Evolutionary conservation across 2,888 invertebrate species (phyloP).

Genomic region (Drosophila seclusa): DNA sequence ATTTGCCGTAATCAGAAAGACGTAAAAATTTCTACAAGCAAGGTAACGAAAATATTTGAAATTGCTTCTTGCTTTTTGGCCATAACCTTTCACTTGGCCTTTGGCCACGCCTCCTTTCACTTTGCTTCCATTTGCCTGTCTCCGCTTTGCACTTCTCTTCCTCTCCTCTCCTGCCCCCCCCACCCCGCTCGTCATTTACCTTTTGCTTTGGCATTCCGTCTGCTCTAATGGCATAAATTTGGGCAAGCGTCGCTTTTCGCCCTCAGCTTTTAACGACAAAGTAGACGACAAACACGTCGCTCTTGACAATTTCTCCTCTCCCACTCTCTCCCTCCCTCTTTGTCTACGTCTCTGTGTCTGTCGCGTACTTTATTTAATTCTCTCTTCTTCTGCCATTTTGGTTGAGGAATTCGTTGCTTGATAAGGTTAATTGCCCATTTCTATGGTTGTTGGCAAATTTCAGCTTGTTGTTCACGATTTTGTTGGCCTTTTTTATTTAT

Average conservation of each 20-base stretch:
- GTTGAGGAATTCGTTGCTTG: conserved; percentile 49
- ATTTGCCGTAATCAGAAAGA: conserved; percentile 75
- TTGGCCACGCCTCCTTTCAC: not conserved
- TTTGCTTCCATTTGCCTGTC: not conserved
- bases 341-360: not conserved
- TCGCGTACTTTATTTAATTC: conserved; percentile 9
- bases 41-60: conserved; percentile 78
- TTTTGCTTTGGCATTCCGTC: conserved; percentile 71
- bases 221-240: conserved; percentile 79
- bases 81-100: conserved; percentile 57
- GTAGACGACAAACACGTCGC: conserved; percentile 43
- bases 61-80: conserved; percentile 73
- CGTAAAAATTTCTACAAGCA: conserved; percentile 76
- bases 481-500: conserved; percentile 33
- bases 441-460: conserved; percentile 45
- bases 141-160: not conserved
- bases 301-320: conserved; percentile 32
- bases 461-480: conserved; percentile 49
- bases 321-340: not conserved
- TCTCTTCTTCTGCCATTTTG: not conserved
- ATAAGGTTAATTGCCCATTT: conserved; percentile 79
- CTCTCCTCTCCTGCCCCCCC: not conserved
- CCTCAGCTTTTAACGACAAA: conserved; percentile 44
- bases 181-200: conserved; percentile 1
- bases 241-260: conserved; percentile 48